Evolutionary conservation across 2,888 invertebrate genomes (phyloP).

Genomic region (Plebejus argus): DNA sequence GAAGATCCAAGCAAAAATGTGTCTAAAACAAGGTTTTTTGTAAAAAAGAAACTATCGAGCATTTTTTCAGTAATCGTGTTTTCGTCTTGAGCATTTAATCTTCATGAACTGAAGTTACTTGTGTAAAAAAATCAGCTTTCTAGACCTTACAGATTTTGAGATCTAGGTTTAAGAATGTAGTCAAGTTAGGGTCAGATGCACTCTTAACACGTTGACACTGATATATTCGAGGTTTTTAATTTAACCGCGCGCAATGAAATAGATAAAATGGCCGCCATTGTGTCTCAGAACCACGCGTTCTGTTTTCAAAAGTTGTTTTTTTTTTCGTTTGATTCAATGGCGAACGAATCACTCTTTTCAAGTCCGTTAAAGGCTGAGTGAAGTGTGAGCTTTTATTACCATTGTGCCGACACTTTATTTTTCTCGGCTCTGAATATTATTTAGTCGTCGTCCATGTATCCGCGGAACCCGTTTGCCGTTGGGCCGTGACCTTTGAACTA

Average conservation of each 20-base stretch:
- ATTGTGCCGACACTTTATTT: constrained; percentile 57
- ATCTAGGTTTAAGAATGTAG: no score
- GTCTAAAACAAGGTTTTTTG: no score
- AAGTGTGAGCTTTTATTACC: constrained; percentile 54
- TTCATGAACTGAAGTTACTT: no score
- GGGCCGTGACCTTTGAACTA: constrained; percentile 74
- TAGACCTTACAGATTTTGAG: no score
- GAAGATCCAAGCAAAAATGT: no score
- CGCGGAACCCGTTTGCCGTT: constrained; percentile 66
- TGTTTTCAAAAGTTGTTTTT: constrained; percentile 45
- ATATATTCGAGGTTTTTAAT: constrained; percentile 16
- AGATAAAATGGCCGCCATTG: constrained; percentile 44
- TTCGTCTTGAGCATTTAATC: no score
- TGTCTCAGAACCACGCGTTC: constrained; percentile 52
- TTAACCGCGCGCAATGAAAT: constrained; percentile 7
- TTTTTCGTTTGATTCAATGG: constrained; percentile 50
- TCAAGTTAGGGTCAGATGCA: no score
- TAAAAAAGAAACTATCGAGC: no score
- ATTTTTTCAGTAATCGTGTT: no score
- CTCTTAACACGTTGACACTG: constrained; percentile 20
- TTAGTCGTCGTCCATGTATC: constrained; percentile 58
- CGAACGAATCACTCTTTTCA: constrained; percentile 43
- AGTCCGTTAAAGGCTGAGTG: constrained; percentile 47
- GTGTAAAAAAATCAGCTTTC: no score
- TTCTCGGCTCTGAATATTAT: constrained; percentile 68